phyloP scores from a whole-genome alignment of 2,113 vertebrate genomes.

The Talpa occidentalis region DNA sequence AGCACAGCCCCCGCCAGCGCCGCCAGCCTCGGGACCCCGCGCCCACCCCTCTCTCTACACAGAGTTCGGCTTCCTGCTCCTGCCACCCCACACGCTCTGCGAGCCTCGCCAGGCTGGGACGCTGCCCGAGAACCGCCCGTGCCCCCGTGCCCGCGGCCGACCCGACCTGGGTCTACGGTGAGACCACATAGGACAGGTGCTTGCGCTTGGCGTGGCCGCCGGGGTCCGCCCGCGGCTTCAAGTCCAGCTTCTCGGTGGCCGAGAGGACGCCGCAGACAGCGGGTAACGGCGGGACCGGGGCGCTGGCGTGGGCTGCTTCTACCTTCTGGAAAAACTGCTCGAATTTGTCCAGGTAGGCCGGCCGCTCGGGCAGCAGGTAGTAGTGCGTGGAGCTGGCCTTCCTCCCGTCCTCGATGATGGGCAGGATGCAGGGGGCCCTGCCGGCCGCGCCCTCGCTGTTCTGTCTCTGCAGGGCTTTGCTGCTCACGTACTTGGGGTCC shows the following conservation, averaged over 20 bases:
- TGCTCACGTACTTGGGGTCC: slow-evolving; percentile 96
- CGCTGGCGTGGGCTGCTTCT: no score
- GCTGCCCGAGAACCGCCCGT: slow-evolving; percentile 79
- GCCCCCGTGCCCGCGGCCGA: no score
- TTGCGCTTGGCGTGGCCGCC: slow-evolving; percentile 83
- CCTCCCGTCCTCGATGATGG: slow-evolving; percentile 94
- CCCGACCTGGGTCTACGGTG: no score
- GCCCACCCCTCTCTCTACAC: neutral
- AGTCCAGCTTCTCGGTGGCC: slow-evolving; percentile 79
- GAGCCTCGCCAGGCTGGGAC: slow-evolving; percentile 58
- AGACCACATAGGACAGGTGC: slow-evolving; percentile 85
- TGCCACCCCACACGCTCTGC: neutral
- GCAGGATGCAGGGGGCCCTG: slow-evolving; percentile 93
- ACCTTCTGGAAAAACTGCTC: slow-evolving; percentile 82
- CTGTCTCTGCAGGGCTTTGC: slow-evolving; percentile 94
- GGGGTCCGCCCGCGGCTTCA: slow-evolving; percentile 80
- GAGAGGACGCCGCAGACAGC: slow-evolving; percentile 69
- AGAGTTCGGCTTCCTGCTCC: slow-evolving; percentile 31
- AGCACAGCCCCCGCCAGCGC: no score
- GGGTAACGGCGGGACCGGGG: slow-evolving; percentile 71
- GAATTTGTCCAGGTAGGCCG: slow-evolving; percentile 90
- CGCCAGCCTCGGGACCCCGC: no score
- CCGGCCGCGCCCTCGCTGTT: slow-evolving; percentile 92
- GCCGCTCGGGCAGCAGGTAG: slow-evolving; percentile 94
- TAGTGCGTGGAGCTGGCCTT: slow-evolving; percentile 96